phyloP scores from a whole-genome alignment of 2,113 vertebrate species.

The Amazona guildingii region DNA sequence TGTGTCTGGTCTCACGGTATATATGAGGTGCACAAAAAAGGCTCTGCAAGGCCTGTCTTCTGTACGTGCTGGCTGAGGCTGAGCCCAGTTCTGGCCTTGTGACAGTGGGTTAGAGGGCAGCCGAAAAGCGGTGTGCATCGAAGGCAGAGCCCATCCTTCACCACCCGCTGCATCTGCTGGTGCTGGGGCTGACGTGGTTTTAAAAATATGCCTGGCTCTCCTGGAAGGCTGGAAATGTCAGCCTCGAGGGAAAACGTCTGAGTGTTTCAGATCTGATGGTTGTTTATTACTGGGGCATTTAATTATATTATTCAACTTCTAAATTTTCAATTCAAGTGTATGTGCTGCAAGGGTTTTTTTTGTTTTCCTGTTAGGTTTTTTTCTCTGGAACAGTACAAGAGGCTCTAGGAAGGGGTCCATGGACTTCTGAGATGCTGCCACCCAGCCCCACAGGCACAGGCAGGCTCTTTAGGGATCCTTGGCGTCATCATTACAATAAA shows the following conservation, averaged over 20 bases:
- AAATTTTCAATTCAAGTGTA: neutral
- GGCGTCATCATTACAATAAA: rapidly evolving
- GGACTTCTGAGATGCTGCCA: neutral
- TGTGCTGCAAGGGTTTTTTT: neutral
- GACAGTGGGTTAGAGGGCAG: neutral
- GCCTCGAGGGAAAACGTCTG: rapidly evolving
- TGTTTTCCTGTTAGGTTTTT: neutral
- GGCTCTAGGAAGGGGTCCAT: neutral
- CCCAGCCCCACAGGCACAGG: neutral
- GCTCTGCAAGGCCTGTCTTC: neutral
- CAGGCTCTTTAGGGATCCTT: neutral
- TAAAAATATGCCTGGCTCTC: neutral
- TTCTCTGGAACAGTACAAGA: neutral
- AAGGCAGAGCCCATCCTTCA: neutral
- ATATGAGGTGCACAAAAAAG: neutral
- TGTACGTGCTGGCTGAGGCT: rapidly evolving
- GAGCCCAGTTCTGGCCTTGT: no score
- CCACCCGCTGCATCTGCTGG: neutral
- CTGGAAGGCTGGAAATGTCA: neutral
- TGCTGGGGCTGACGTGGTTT: neutral
- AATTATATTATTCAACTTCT: neutral
- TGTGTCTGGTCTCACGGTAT: neutral
- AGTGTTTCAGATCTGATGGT: neutral
- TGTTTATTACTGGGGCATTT: neutral
- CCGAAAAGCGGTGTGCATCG: neutral